These are phyloP conservation scores for Odontamblyopus rebecca DNA, from an alignment of 2,797 vertebrate genomes.

Conservation along the genomic window DNA sequence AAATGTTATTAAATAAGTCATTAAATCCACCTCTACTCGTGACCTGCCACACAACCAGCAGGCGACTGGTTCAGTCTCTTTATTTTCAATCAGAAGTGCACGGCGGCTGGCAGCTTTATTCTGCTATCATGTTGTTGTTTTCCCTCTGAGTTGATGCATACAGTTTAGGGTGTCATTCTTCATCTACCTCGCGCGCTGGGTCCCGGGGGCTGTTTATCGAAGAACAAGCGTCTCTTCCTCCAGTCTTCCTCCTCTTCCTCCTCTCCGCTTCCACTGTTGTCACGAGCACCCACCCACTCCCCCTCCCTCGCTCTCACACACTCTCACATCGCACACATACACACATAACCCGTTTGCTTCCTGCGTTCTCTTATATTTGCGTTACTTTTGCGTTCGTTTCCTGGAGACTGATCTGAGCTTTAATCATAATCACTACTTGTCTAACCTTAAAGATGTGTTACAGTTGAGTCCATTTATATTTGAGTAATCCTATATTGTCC, in stretches of 20 bases:
- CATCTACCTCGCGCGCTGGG: conserved; percentile 48
- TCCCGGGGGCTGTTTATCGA: conserved; percentile 24
- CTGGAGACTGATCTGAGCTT: too few relatives aligned
- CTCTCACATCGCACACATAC: conserved; percentile 25
- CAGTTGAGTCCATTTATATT: too few relatives aligned
- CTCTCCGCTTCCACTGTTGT: conserved; percentile 17
- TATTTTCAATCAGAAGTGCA: conserved; percentile 11
- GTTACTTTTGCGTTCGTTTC: too few relatives aligned
- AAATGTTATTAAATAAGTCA: background rate
- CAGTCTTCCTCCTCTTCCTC: conserved; percentile 20
- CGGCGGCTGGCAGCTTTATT: conserved; percentile 23
- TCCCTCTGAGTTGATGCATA: conserved; percentile 54
- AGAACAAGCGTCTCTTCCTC: conserved; percentile 46
- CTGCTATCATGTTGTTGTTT: background rate
- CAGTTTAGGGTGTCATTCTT: conserved; percentile 71
- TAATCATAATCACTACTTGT: too few relatives aligned
- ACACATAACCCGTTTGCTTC: background rate
- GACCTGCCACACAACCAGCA: conserved; percentile 20
- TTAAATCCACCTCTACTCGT: background rate
- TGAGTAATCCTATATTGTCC: too few relatives aligned
- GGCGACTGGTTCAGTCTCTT: background rate
- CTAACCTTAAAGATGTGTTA: too few relatives aligned
- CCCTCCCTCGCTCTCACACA: background rate
- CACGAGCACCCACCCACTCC: background rate
- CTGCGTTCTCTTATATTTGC: too few relatives aligned